Evolutionary conservation across 2,888 invertebrate genomes (phyloP).

Genomic region (Leucania comma): DNA sequence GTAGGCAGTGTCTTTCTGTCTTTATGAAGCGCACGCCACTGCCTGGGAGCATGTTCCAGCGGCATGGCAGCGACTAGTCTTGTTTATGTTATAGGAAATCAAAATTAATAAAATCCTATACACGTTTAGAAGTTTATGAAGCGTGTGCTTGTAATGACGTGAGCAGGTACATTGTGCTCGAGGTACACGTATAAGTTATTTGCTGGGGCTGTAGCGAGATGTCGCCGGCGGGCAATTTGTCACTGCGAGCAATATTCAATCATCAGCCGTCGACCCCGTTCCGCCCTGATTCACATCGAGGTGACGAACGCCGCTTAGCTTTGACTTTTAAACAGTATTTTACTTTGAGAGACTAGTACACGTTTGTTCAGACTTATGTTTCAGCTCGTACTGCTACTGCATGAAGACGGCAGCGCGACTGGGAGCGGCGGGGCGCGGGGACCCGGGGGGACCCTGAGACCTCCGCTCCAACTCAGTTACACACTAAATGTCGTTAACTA

Average conservation of each 20-base stretch:
- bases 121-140: not conserved
- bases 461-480: constrained; percentile 4
- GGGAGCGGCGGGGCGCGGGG: not conserved
- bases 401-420: not conserved
- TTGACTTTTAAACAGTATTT: constrained; percentile 6
- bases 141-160: not conserved
- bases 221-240: constrained; percentile 37
- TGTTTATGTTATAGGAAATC: not conserved
- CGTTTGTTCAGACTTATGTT: not conserved
- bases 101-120: not conserved
- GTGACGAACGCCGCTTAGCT: constrained; percentile 19
- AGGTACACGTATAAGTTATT: constrained; percentile 28
- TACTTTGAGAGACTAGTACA: not conserved
- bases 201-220: constrained; percentile 26
- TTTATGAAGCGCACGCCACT: too few relatives aligned
- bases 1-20: too few relatives aligned
- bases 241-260: constrained; percentile 48
- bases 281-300: constrained; percentile 36
- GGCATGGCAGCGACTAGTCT: too few relatives aligned
- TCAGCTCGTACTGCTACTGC: not conserved
- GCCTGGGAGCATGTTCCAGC: too few relatives aligned
- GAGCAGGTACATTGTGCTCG: constrained; percentile 8
- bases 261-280: constrained; percentile 49
- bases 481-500: constrained; percentile 40
- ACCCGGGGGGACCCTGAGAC: not conserved